Conservation (phyloP, 2,888 invertebrate genomes). For the Criorhina ranunculi region DNA sequence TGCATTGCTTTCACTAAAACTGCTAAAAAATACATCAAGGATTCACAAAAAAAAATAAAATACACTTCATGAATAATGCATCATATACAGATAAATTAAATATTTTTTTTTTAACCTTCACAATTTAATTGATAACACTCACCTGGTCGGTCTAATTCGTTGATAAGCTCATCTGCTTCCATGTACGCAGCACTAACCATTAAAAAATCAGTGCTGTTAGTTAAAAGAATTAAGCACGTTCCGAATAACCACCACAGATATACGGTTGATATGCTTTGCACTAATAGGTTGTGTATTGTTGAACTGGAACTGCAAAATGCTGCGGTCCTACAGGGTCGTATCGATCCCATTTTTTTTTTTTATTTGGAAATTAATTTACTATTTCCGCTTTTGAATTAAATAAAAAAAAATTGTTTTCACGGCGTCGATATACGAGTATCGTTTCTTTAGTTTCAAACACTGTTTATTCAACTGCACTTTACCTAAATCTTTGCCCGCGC, state of each 20-base stretch:
- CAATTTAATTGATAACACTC: slow-evolving; percentile 77
- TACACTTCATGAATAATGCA: slow-evolving; percentile 26
- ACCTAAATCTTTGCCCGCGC: slow-evolving; percentile 64
- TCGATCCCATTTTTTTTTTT: slow-evolving; percentile 59
- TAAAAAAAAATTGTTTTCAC: too few species aligned
- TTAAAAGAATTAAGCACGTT: slow-evolving; percentile 80
- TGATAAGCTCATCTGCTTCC: slow-evolving; percentile 84
- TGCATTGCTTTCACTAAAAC: not conserved
- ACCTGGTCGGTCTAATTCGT: slow-evolving; percentile 84
- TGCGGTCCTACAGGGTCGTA: slow-evolving; percentile 68
- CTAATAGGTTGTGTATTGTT: slow-evolving; percentile 74
- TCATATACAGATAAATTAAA: slow-evolving; percentile 14
- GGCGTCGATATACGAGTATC: too few species aligned
- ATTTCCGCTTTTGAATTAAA: slow-evolving; percentile 29
- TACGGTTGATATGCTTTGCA: slow-evolving; percentile 79
- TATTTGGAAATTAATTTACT: slow-evolving; percentile 42
- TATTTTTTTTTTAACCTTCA: slow-evolving; percentile 16
- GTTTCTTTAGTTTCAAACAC: slow-evolving; percentile 39
- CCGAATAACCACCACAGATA: slow-evolving; percentile 82
- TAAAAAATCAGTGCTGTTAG: slow-evolving; percentile 78
- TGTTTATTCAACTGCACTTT: slow-evolving; percentile 57
- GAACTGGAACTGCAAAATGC: slow-evolving; percentile 65
- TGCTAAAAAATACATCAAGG: slow-evolving; percentile 1
- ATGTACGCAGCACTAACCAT: slow-evolving; percentile 81
- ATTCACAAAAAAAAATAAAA: slow-evolving; percentile 3